These are phyloP conservation scores for Trematomus loennbergii DNA, from an alignment of 2,113 vertebrate genomes.

Conservation along the genomic window DNA sequence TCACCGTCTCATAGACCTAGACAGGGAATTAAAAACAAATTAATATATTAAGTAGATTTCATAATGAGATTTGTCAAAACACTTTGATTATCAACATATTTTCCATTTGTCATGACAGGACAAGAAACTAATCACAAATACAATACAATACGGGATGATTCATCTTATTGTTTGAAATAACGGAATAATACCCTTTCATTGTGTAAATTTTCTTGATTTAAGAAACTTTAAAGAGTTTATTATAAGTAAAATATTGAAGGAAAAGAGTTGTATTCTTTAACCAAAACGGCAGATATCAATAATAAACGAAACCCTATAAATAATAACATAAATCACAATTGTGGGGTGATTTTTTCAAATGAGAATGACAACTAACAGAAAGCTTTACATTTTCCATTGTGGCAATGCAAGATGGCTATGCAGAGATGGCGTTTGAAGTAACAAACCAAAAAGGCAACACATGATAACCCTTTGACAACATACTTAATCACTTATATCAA, in stretches of 20 bases:
- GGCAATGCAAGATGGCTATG: slow-evolving; percentile 39
- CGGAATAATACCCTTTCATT: background rate
- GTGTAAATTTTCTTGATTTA: background rate
- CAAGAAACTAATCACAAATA: background rate
- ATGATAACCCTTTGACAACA: background rate
- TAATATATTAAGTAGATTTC: background rate
- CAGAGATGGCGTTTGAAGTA: slow-evolving; percentile 5
- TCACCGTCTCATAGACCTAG: slow-evolving; percentile 47
- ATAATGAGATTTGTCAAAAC: too few relatives aligned
- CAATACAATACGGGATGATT: background rate
- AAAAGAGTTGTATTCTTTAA: background rate
- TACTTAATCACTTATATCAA: too few relatives aligned
- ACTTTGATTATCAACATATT: background rate
- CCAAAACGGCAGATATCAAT: background rate
- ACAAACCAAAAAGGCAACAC: background rate
- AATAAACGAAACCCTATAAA: background rate
- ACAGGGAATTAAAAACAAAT: background rate
- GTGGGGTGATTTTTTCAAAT: too few relatives aligned
- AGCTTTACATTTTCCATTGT: background rate
- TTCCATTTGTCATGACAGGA: background rate
- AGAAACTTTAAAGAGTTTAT: background rate
- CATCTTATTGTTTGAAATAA: background rate
- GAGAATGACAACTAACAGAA: background rate
- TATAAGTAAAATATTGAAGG: background rate
- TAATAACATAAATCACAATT: background rate